Conservation (phyloP, 2,797 vertebrate species). For the Lophotriccus pileatus region DNA sequence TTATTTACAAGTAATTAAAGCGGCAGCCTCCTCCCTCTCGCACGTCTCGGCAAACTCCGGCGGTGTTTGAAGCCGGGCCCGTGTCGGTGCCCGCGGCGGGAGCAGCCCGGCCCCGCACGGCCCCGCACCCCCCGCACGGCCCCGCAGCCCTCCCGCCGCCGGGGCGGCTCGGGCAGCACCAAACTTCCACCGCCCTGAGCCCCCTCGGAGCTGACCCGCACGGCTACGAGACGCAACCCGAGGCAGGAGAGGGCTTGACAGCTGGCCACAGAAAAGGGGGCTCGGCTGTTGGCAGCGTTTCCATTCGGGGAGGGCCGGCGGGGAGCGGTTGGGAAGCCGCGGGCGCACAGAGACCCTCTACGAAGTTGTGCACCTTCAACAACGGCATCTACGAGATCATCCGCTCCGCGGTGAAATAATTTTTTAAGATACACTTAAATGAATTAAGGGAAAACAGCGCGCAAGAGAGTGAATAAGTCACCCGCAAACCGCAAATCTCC, state of each 20-base stretch:
- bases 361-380: conserved; percentile 53
- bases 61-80: conserved; percentile 10
- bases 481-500: conserved; percentile 45
- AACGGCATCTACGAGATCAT: neutral
- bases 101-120: neutral
- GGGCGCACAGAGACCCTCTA: neutral
- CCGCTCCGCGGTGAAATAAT: conserved; percentile 1
- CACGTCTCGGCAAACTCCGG: conserved; percentile 38
- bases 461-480: conserved; percentile 12
- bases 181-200: neutral
- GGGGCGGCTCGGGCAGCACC: neutral
- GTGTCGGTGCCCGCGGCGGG: neutral
- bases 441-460: conserved; percentile 13
- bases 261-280: neutral
- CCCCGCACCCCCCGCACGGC: neutral
- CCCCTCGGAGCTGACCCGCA: neutral
- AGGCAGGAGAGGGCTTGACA: neutral
- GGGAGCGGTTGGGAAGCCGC: neutral
- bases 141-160: neutral
- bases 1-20: conserved; percentile 77
- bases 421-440: conserved; percentile 1
- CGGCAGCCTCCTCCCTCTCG: conserved; percentile 52
- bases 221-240: neutral
- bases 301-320: neutral
- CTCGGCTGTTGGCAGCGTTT: neutral